Percentiles rank a stretch among this genome's conserved stretches.
Evolutionary conservation across 2,888 invertebrate species (phyloP).

Genomic region (Euzophera pinguis): DNA sequence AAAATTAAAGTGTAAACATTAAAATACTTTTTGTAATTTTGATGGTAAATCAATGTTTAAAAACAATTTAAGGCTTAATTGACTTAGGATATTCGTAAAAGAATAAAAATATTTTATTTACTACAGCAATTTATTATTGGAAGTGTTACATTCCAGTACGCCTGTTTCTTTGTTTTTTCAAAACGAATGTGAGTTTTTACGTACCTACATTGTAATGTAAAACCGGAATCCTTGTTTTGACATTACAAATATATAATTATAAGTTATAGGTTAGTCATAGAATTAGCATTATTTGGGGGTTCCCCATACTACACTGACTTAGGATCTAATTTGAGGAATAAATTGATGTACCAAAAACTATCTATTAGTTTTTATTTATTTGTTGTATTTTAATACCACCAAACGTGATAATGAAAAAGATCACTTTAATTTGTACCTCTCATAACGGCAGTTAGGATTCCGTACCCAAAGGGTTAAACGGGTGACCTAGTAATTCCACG

Average conservation of each 20-base stretch:
- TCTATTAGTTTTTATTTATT: not conserved
- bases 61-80: not conserved
- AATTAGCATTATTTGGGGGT: slow-evolving; percentile 43
- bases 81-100: not conserved
- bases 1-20: too few relatives aligned
- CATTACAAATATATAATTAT: slow-evolving; percentile 30
- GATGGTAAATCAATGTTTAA: too few relatives aligned
- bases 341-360: slow-evolving; percentile 41
- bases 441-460: too few relatives aligned
- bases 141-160: slow-evolving; percentile 21
- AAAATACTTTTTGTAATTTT: too few relatives aligned
- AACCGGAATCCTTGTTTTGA: slow-evolving; percentile 28
- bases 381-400: not conserved
- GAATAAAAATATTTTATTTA: slow-evolving; percentile 3
- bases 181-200: slow-evolving; percentile 14
- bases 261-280: slow-evolving; percentile 41
- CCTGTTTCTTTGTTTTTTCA: slow-evolving; percentile 8
- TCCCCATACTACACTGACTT: slow-evolving; percentile 44
- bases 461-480: too few relatives aligned
- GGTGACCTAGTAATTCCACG: too few relatives aligned
- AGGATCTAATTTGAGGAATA: slow-evolving; percentile 48
- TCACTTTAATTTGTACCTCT: too few relatives aligned
- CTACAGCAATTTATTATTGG: slow-evolving; percentile 17
- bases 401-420: not conserved
- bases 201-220: not conserved